Percentiles rank a stretch among this genome's conserved stretches.
Conservation (phyloP, 2,113 vertebrate species). For the Emydura subglobosa region DNA sequence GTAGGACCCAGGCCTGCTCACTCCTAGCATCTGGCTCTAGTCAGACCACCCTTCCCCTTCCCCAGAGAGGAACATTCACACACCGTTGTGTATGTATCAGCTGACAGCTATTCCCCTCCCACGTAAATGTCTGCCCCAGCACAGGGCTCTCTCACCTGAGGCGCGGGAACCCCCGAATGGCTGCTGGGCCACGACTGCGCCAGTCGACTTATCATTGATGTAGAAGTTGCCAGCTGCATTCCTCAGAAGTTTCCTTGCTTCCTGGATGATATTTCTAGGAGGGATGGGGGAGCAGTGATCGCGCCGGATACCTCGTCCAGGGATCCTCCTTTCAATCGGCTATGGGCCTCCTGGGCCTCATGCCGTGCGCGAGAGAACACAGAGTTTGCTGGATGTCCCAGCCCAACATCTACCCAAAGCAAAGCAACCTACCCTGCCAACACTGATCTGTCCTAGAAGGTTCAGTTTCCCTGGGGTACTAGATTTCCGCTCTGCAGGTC, state of each 20-base stretch:
- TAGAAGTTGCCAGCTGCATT: constrained; percentile 96
- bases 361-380: neutral
- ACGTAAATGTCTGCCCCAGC: fast-evolving
- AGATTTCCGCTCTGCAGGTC: neutral
- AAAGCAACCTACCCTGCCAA: neutral
- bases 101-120: fast-evolving
- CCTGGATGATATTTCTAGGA: constrained; percentile 79
- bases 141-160: constrained; percentile 83
- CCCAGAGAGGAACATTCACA: neutral
- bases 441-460: neutral
- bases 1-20: neutral
- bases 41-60: too few relatives aligned
- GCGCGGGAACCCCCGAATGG: constrained; percentile 93
- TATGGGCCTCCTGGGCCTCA: neutral
- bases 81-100: too few relatives aligned
- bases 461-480: neutral
- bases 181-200: constrained; percentile 93
- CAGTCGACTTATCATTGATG: constrained; percentile 95
- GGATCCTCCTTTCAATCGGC: too few relatives aligned
- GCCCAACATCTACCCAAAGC: neutral
- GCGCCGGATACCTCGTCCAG: neutral
- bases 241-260: constrained; percentile 82
- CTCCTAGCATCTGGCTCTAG: neutral
- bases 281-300: neutral
- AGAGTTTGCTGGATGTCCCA: neutral